Conservation (phyloP, 2,888 invertebrate species). For the Rhyacophila evoluta region DNA sequence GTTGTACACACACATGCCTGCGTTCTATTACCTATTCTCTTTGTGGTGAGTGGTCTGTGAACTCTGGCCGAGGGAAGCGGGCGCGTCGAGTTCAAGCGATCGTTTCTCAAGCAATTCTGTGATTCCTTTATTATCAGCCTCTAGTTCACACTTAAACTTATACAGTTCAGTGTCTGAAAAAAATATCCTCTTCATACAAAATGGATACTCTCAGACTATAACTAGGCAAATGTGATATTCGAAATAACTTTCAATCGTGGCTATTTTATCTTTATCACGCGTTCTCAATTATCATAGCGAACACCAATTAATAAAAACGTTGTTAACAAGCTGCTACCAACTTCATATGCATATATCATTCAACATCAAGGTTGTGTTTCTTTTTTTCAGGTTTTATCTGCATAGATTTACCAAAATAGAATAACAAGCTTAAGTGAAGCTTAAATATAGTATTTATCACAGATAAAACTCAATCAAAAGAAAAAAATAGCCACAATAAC, state of each 20-base stretch:
- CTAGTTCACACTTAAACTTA: slow-evolving; percentile 98
- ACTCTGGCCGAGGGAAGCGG: slow-evolving; percentile 61
- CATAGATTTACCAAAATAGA: too few relatives aligned
- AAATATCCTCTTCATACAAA: slow-evolving; percentile 23
- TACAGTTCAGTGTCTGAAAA: slow-evolving; percentile 82
- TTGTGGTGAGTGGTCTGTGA: slow-evolving; percentile 70
- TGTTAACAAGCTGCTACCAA: too few relatives aligned
- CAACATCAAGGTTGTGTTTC: too few relatives aligned
- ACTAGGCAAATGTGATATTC: background rate
- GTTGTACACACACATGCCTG: background rate
- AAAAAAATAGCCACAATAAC: too few relatives aligned
- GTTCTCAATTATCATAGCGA: too few relatives aligned
- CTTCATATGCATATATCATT: too few relatives aligned
- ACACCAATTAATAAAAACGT: too few relatives aligned
- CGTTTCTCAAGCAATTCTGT: slow-evolving; percentile 95
- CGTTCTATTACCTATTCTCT: slow-evolving; percentile 81
- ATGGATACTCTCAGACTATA: slow-evolving; percentile 9
- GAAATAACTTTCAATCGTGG: background rate
- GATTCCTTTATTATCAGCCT: slow-evolving; percentile 98
- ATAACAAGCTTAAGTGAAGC: too few relatives aligned
- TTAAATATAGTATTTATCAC: too few relatives aligned
- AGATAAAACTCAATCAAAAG: too few relatives aligned
- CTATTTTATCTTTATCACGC: too few relatives aligned
- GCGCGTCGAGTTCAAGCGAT: slow-evolving; percentile 88
- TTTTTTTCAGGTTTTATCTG: too few relatives aligned